Conservation (phyloP, 2,113 vertebrate genomes). For the Pseudorhombus dupliciocellatus region DNA sequence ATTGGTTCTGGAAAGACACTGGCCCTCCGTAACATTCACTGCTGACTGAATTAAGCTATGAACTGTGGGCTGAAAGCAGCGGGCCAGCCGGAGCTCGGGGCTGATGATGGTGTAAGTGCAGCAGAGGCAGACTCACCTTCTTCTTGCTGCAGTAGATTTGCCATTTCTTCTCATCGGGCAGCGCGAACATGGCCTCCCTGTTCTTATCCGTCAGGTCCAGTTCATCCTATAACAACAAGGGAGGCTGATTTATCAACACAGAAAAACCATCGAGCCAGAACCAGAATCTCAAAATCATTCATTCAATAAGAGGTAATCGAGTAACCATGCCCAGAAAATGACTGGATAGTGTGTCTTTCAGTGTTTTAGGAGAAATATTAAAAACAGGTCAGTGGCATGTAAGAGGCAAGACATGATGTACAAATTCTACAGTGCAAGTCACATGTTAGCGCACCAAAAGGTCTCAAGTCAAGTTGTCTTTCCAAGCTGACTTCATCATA, state of each 20-base stretch:
- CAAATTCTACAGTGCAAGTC: no score
- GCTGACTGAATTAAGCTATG: conserved; percentile 40
- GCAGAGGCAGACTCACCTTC: conserved; percentile 83
- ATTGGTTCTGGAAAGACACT: not conserved
- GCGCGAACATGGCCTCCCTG: conserved; percentile 96
- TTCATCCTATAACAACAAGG: conserved; percentile 87
- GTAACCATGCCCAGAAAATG: no score
- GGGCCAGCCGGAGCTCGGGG: conserved; percentile 51
- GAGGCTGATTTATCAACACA: not conserved
- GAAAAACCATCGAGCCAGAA: not conserved
- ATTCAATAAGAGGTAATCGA: no score
- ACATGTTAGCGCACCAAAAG: no score
- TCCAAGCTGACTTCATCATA: no score
- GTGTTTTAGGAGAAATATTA: no score
- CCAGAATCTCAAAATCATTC: not conserved
- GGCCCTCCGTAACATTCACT: conserved; percentile 37
- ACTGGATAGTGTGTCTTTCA: no score
- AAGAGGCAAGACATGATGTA: no score
- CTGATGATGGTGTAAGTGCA: conserved; percentile 18
- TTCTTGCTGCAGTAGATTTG: conserved; percentile 99
- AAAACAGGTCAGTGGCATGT: no score
- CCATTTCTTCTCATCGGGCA: conserved; percentile 99
- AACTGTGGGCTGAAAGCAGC: conserved; percentile 44
- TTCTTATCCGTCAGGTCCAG: conserved; percentile 98
- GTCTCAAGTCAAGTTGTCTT: no score